These are phyloP conservation scores for Ctenopoma kingsleyae DNA, from an alignment of 2,797 vertebrate species.

Conservation along the genomic window DNA sequence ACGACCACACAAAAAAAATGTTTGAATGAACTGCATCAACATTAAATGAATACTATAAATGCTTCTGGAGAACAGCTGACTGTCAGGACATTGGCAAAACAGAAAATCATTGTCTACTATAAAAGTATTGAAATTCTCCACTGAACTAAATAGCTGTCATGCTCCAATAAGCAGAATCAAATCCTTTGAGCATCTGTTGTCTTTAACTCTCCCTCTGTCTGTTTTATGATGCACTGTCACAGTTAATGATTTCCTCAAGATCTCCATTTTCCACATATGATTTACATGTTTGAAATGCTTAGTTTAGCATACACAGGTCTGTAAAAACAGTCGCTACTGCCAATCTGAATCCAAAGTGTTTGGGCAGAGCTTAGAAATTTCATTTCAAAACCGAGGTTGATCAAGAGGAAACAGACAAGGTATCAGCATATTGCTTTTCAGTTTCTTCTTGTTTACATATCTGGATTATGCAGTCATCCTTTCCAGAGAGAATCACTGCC, in stretches of 20 bases:
- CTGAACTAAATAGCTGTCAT: constrained; percentile 65
- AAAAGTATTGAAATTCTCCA: constrained; percentile 47
- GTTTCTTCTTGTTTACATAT: constrained; percentile 81
- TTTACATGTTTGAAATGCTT: constrained; percentile 68
- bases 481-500: constrained; percentile 73
- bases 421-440: constrained; percentile 72
- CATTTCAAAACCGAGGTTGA: constrained; percentile 54
- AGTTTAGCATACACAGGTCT: constrained; percentile 49
- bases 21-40: constrained; percentile 49
- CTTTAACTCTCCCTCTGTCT: constrained; percentile 67
- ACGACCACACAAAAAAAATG: constrained; percentile 42
- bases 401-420: constrained; percentile 72
- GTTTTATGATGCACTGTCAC: constrained; percentile 57
- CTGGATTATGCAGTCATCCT: constrained; percentile 81
- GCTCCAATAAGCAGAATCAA: constrained; percentile 78
- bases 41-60: constrained; percentile 52
- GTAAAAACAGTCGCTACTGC: constrained; percentile 42
- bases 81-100: constrained; percentile 50
- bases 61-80: constrained; percentile 64
- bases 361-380: constrained; percentile 51
- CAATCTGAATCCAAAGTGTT: constrained; percentile 35
- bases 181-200: constrained; percentile 76
- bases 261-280: constrained; percentile 57
- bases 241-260: constrained; percentile 76
- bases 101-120: constrained; percentile 57